A percentile compares a stretch with the other conserved stretches of the same genome.
These are phyloP conservation scores for Phoxinus dragarum DNA, from an alignment of 2,797 vertebrate genomes.

Conservation along the genomic window DNA sequence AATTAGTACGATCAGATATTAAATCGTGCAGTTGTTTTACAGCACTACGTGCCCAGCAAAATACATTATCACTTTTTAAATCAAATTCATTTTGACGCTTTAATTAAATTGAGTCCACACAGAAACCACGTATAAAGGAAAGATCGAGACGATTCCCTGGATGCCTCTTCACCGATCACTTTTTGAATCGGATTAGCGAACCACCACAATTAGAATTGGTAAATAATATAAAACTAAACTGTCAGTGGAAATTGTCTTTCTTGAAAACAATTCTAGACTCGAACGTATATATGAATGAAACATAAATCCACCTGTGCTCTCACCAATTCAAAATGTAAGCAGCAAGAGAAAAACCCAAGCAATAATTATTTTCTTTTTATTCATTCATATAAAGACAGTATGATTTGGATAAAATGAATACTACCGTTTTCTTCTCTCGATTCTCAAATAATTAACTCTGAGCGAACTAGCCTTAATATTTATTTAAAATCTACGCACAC, in stretches of 20 bases:
- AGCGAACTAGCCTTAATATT: background rate
- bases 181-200: slow-evolving; percentile 11
- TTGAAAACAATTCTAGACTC: slow-evolving; percentile 69
- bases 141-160: background rate
- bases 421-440: no score
- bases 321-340: slow-evolving; percentile 76
- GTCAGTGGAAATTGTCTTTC: background rate
- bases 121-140: background rate
- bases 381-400: background rate
- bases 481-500: background rate
- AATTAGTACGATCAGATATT: background rate
- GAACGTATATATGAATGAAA: slow-evolving; percentile 81
- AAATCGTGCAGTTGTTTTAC: background rate
- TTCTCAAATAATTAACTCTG: background rate
- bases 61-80: background rate
- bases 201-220: background rate
- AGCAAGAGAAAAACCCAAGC: slow-evolving; percentile 71
- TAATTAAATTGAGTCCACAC: background rate
- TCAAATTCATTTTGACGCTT: background rate
- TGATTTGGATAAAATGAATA: background rate
- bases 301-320: slow-evolving; percentile 77
- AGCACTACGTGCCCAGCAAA: background rate
- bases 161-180: slow-evolving; percentile 3
- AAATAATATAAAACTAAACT: background rate
- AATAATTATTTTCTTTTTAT: background rate